Base-by-base conservation (phyloP, 2,797 vertebrate genomes). In the Microcaecilia unicolor region DNA sequence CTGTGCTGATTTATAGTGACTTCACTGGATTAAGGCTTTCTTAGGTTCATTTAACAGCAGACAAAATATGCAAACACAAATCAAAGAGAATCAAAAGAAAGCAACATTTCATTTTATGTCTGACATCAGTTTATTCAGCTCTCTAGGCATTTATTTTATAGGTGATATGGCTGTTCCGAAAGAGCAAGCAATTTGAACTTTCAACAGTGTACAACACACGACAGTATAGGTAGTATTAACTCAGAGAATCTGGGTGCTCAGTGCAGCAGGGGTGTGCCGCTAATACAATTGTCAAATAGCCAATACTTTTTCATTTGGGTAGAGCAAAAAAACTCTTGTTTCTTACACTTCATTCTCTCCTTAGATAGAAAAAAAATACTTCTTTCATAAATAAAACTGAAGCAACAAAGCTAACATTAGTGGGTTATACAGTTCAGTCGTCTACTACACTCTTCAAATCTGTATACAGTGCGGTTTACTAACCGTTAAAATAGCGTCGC, bases 231-330 rank as follows among this genome's bases (percentile, higher is more conserved):
- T 55, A 67, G 41, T 18, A 32, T 58, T 67, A 67, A 75, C 74
- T 72, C 63, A 1, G 48, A 41, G 37, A 41, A 48, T 41, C 44
- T 61, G 57, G 58, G 64, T 74, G 65, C 66, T 62, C 61, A 55
- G 58, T 67, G 60, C 65, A 18, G 73, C 70, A 80, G 74, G 47
- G 52, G 41, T 83, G 77, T 81, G 78, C 74, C 69, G n/a, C n/a
- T n/a, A n/a, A n/a, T n/a, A n/a, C n/a, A n/a, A n/a, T n/a, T n/a
- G n/a, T 61, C 55, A 57, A 73, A 75, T 61, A 67, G 70, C 74
- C 59, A 63, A 62, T 60, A 62, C 63, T 63, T 55, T 71, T 60
- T 52, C 52, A 55, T 52, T 12, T 60, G 35, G 44, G 56, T 70
- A 43, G 59, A 37, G 38, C 30, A 46, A 62, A 62, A 48, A 19